Evolutionary conservation across 1,140 invertebrate species (phyloP), one percentile per base, ranked within the genome.

Genomic region (Sarcophaga bullata): DNA sequence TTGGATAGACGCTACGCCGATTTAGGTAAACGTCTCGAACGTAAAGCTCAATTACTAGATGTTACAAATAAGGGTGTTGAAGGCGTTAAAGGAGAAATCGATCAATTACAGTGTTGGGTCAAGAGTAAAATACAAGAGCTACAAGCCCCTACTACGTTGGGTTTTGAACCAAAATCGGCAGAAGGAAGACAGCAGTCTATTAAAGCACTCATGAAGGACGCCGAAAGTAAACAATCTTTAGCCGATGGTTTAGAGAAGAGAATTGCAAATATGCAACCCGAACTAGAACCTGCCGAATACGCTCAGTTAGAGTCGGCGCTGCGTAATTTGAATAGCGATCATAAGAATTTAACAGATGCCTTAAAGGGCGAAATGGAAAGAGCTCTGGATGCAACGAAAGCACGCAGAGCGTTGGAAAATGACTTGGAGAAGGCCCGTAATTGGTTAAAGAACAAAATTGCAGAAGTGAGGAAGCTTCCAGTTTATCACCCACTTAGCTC

Each of bases 181-280:
- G 95, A 96, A 87, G 94, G 95, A 82, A 92, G 93, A 82, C 92
- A 95, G 72, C 93, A 95, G 84, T 91, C 93, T 83, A 89, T 95
- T 7, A 95, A 95, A 89, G 93, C 93, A 54, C 91, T 96, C 78
- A 89, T 95, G 47, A 96, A 97, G 90, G 96, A 98, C 88, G 93
- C 95, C 9, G 96, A 97, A 86, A 94, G 94, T 8, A 97, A 97
- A 89, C 94, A 95, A 86, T 93, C 95, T 3, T 91, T 96, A 8
- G 93, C 97, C 58, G 95, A 97, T 84, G 95, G 95, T 5, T 90
- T 98, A 9, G 94, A 95, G 84, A 96, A 96, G 88, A 94, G 96
- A 73, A 93, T 97, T 6, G 93, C 94, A 68, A 95, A 95, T 80
- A 95, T 98, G 91, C 93, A 95, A 86, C 93, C 94, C 83, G 97